A percentile compares a stretch with the other conserved stretches of the same genome.
Evolutionary conservation across 2,113 vertebrate species (phyloP).

Genomic region (Heterocephalus glaber): DNA sequence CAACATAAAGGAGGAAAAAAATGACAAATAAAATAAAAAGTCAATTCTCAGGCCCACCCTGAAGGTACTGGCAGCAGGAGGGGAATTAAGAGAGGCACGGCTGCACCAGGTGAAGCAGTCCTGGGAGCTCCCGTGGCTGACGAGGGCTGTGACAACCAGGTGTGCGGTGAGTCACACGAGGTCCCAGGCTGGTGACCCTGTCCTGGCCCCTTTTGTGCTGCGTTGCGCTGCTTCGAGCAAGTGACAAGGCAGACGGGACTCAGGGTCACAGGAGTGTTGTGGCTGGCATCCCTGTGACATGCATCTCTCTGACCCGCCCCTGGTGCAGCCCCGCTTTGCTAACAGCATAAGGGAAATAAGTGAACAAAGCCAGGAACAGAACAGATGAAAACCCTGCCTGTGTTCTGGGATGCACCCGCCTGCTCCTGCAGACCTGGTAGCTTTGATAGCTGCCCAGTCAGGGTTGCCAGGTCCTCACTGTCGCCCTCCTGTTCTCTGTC

Average conservation of each 20-base stretch:
- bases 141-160: rapidly evolving
- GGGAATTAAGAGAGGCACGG: neutral
- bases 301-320: neutral
- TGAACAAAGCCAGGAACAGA: neutral
- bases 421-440: rapidly evolving
- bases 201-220: neutral
- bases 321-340: rapidly evolving
- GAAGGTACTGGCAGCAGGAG: rapidly evolving
- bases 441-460: neutral
- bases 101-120: rapidly evolving
- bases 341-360: neutral
- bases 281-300: neutral
- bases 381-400: rapidly evolving
- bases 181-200: rapidly evolving
- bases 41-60: neutral
- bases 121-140: neutral
- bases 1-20: neutral
- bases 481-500: neutral
- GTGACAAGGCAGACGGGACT: rapidly evolving
- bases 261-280: neutral
- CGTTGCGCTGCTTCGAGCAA: neutral
- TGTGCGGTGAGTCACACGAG: rapidly evolving
- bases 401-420: rapidly evolving
- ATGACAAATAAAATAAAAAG: neutral
- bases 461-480: neutral